A percentile compares a stretch with the other conserved stretches of the same genome.
Conservation (phyloP, 2,113 vertebrate genomes). For the Dasyornis broadbenti region DNA sequence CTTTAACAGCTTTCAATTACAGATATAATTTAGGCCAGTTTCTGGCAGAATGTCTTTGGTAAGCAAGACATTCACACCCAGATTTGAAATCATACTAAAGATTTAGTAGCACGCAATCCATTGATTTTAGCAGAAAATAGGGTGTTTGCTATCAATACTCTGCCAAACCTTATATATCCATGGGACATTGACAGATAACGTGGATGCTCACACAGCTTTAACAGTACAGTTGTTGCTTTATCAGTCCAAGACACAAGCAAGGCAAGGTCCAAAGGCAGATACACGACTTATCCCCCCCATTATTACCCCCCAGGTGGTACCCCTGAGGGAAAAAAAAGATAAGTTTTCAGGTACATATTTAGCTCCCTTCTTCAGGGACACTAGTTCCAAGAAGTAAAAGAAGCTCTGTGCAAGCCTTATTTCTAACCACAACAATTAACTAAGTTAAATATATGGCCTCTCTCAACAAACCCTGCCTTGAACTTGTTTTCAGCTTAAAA, state of each 20-base stretch:
- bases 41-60: background rate
- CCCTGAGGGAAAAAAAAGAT: too few relatives aligned
- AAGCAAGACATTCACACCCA: background rate
- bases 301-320: background rate
- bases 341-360: background rate
- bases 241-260: background rate
- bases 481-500: background rate
- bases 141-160: background rate
- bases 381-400: background rate
- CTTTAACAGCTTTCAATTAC: background rate
- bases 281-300: background rate
- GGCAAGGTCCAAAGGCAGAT: background rate
- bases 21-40: background rate
- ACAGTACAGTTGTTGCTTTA: fast-evolving
- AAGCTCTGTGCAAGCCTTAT: background rate
- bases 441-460: background rate
- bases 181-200: fast-evolving
- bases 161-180: background rate
- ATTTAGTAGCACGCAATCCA: background rate
- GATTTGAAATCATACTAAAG: background rate
- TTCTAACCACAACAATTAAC: background rate
- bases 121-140: background rate
- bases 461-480: background rate
- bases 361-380: background rate
- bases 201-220: background rate